Evolutionary conservation across 2,113 vertebrate genomes (phyloP), one percentile per base, ranked within the genome.

Genomic region (Halichoeres trimaculatus): DNA sequence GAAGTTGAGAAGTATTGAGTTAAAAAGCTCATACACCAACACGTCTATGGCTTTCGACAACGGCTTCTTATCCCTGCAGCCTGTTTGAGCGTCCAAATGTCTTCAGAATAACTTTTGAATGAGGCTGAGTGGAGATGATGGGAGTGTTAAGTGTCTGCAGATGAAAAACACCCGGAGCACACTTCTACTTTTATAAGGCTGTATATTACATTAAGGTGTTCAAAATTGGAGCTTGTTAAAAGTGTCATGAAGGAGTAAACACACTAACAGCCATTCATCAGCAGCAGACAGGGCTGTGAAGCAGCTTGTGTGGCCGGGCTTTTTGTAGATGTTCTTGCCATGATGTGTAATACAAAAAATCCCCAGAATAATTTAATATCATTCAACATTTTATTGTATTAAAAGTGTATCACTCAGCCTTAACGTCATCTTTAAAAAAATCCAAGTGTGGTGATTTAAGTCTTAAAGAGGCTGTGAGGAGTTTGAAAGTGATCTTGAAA

Each of bases 201-300:
- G 35, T 54, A 53, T 8, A 76, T 90, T 85, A 75, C 68, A 84
- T 88, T 59, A 61, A 68, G 59, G 30, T 72, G 70, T 76, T 81
- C 58, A 83, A 73, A 77, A 76, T 68, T 70, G 52, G 62, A 66
- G 69, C 85, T 83, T 72, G 67, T 85, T 85, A 86, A 88, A 88
- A 52, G 6, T 19, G 9, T 14, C 9, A 38, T 59, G 74, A 76
- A 36, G 43, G 47, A 52, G 0, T 61, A 72, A 41, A 22, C 70
- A 54, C 22, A 45, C 36, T 45, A 51, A 74, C 73, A 38, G 38
- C 76, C 70, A 74, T 57, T 5, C 23, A 63, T 14, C 24, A 24
- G 12, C 24, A 24, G 12, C 58, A 51, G 0, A 24, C 43, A 52
- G 41, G 13, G 16, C 41, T 22, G 6, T 0, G 51, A 34, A 75